phyloP scores from a whole-genome alignment of 1,140 invertebrate species.

The Drosophila carrolli region DNA sequence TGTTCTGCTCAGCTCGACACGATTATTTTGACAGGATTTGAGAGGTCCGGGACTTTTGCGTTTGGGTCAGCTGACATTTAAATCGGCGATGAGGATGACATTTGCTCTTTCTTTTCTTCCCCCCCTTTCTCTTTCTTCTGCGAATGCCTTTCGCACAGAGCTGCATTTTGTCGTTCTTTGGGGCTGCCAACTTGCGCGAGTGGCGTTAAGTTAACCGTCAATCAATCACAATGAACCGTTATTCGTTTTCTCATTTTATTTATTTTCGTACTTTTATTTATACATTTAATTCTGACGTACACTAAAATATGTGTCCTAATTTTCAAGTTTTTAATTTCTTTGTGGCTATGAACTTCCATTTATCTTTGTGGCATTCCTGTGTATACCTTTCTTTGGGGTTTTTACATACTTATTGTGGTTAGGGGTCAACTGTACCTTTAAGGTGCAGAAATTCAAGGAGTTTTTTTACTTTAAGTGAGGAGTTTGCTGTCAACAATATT shows the following conservation, averaged over 20 bases:
- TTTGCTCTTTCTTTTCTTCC: conserved; percentile 5
- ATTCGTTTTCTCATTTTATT: conserved; percentile 33
- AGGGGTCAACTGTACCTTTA: conserved; percentile 31
- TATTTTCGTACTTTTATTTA: conserved; percentile 61
- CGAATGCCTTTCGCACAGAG: conserved; percentile 11
- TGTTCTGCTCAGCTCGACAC: conserved; percentile 52
- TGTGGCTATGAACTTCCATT: conserved; percentile 3
- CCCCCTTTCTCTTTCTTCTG: conserved; percentile 6
- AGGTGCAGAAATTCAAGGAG: conserved; percentile 14
- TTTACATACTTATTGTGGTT: conserved; percentile 26
- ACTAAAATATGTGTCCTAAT: conserved; percentile 76
- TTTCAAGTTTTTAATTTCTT: conserved; percentile 23
- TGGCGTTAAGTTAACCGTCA: background rate
- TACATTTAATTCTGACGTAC: conserved; percentile 79
- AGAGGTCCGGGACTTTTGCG: conserved; percentile 18
- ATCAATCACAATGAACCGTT: background rate
- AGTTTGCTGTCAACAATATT: conserved; percentile 16
- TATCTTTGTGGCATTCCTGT: conserved; percentile 22
- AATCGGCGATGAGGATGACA: conserved; percentile 55
- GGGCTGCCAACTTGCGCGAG: conserved; percentile 41
- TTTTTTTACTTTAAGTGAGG: background rate
- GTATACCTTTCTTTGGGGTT: conserved; percentile 23
- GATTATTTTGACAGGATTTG: conserved; percentile 33
- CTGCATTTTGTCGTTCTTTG: conserved; percentile 8
- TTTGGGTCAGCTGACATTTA: conserved; percentile 63